phyloP scores from a whole-genome alignment of 2,888 invertebrate species.

The Nemotelus nigrinus region DNA sequence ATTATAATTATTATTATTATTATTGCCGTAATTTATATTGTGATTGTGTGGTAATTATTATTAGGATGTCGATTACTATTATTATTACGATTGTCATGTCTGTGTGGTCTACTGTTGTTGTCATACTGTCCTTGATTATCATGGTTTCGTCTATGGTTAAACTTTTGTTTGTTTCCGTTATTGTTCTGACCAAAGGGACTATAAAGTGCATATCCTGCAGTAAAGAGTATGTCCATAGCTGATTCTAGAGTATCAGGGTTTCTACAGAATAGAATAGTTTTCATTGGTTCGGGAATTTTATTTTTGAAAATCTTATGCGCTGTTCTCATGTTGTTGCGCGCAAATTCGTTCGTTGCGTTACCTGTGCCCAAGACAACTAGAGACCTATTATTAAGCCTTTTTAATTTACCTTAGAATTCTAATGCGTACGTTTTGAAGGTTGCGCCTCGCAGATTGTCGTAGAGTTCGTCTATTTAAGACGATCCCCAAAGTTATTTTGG shows the following conservation, averaged over 20 bases:
- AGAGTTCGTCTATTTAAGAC: slow-evolving; percentile 30
- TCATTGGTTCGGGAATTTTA: slow-evolving; percentile 52
- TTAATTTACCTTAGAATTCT: slow-evolving; percentile 44
- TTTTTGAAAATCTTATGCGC: slow-evolving; percentile 50
- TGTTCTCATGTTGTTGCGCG: slow-evolving; percentile 48
- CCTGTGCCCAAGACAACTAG: slow-evolving; percentile 11
- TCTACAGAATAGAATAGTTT: slow-evolving; percentile 44
- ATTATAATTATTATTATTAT: slow-evolving; percentile 14
- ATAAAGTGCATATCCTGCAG: slow-evolving; percentile 46
- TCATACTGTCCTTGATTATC: not conserved
- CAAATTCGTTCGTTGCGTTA: slow-evolving; percentile 19
- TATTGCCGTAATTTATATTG: slow-evolving; percentile 48
- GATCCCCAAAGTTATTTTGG: slow-evolving; percentile 43
- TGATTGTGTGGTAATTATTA: slow-evolving; percentile 24
- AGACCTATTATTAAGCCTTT: slow-evolving; percentile 49
- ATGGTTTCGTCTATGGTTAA: not conserved
- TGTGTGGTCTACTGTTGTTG: not conserved
- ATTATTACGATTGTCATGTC: not conserved
- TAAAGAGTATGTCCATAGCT: slow-evolving; percentile 48
- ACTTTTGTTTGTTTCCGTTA: not conserved
- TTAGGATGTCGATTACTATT: not conserved
- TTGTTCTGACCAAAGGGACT: slow-evolving; percentile 6
- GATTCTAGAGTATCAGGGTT: slow-evolving; percentile 47
- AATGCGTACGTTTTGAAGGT: slow-evolving; percentile 39
- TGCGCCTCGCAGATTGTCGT: slow-evolving; percentile 36